Percentiles rank a stretch among this genome's conserved stretches.
Evolutionary conservation across 1,140 invertebrate genomes (phyloP).

Genomic region (Solen grandis): DNA sequence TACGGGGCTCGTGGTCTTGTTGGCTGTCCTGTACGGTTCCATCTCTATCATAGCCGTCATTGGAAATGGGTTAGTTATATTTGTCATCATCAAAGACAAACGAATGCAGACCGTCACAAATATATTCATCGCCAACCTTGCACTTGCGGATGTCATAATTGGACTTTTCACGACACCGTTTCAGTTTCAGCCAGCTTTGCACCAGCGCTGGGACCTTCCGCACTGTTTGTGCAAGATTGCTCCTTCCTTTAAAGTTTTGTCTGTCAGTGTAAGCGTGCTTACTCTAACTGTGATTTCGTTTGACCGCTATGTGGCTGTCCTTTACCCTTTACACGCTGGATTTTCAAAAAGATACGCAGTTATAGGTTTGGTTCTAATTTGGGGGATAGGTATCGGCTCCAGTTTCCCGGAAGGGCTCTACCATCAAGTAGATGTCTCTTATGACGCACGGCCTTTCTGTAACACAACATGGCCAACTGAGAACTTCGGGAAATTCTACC

Average conservation of each 20-base stretch:
- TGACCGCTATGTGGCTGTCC: constrained; percentile 89
- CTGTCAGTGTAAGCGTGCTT: constrained; percentile 91
- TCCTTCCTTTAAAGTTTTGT: constrained; percentile 88
- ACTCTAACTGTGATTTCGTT: constrained; percentile 91
- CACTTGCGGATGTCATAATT: constrained; percentile 76
- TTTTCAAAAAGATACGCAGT: constrained; percentile 68
- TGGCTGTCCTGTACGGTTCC: constrained; percentile 90
- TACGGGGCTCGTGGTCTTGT: constrained; percentile 86
- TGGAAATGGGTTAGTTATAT: constrained; percentile 91
- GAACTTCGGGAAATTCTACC: constrained; percentile 64
- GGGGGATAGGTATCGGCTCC: constrained; percentile 69
- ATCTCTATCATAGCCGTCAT: constrained; percentile 89
- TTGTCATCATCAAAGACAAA: constrained; percentile 85
- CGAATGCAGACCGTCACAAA: constrained; percentile 91
- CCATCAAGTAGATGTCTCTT: background rate
- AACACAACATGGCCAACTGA: constrained; percentile 54
- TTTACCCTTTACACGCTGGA: constrained; percentile 86
- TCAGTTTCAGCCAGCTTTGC: constrained; percentile 91
- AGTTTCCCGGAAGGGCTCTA: constrained; percentile 69
- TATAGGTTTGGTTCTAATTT: constrained; percentile 74
- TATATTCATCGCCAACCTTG: constrained; percentile 85
- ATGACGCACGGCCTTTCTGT: constrained; percentile 54
- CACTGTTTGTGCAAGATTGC: constrained; percentile 91
- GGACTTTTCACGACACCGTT: constrained; percentile 82
- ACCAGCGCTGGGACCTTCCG: constrained; percentile 90